These are phyloP conservation scores for Epistrophella euchroma DNA, from an alignment of 2,888 invertebrate species.

Conservation along the genomic window DNA sequence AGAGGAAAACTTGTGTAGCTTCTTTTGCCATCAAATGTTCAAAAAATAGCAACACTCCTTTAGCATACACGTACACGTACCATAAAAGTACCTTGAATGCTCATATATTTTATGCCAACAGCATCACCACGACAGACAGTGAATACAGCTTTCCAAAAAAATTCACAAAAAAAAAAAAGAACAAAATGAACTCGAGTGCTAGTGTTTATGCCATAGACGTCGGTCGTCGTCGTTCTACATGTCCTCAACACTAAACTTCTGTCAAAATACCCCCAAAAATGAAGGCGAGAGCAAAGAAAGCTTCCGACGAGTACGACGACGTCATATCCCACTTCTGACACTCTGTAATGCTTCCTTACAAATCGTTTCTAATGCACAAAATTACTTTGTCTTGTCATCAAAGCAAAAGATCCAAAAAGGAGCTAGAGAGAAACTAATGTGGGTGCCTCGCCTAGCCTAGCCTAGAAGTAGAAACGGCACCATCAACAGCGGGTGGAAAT, in stretches of 20 bases:
- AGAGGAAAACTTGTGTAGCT: conserved; percentile 52
- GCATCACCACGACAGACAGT: conserved; percentile 39
- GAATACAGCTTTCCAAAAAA: conserved; percentile 24
- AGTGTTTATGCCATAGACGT: conserved; percentile 59
- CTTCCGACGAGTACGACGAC: conserved; percentile 34
- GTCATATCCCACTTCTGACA: conserved; percentile 63
- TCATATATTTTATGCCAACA: conserved; percentile 41
- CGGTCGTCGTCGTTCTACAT: conserved; percentile 52
- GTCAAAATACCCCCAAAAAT: conserved; percentile 60
- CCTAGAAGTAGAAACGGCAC: neutral
- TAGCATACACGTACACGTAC: conserved; percentile 44
- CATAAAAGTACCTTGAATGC: conserved; percentile 38
- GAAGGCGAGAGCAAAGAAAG: conserved; percentile 36
- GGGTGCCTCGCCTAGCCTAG: neutral
- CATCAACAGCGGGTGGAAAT: conserved; percentile 8
- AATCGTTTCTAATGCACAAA: conserved; percentile 73
- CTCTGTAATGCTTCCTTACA: conserved; percentile 70
- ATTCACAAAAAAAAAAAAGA: conserved; percentile 3
- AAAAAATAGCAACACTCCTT: conserved; percentile 47
- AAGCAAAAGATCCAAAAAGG: conserved; percentile 40
- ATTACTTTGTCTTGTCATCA: conserved; percentile 70
- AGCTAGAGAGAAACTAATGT: neutral
- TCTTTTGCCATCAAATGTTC: conserved; percentile 60
- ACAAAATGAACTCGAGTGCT: conserved; percentile 53
- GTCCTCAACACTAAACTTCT: conserved; percentile 67